Conservation (phyloP, 2,113 vertebrate species). For the Siphamia tubifer region DNA sequence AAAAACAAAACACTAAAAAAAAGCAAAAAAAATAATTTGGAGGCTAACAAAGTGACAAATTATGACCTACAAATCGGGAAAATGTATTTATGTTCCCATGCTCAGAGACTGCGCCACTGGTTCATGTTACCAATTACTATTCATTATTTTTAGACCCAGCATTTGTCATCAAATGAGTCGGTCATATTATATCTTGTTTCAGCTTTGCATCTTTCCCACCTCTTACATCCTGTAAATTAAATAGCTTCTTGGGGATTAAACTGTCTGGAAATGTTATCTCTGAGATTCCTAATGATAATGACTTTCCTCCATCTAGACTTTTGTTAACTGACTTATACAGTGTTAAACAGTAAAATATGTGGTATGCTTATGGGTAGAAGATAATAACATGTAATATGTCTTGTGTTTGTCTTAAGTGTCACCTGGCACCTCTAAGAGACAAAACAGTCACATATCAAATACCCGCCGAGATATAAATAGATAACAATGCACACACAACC, state of each 20-base stretch:
- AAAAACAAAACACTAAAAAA: too few species aligned
- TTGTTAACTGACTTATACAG: too few species aligned
- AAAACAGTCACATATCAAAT: constrained; percentile 50
- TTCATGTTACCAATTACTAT: background rate
- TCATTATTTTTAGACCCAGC: background rate
- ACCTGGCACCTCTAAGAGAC: constrained; percentile 22
- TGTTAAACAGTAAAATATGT: too few species aligned
- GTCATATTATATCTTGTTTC: background rate
- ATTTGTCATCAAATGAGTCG: background rate
- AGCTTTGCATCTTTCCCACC: background rate
- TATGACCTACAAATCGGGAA: background rate
- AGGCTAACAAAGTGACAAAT: too few species aligned
- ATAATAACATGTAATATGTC: background rate
- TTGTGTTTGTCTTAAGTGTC: constrained; percentile 13
- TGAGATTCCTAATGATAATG: too few species aligned
- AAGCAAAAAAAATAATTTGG: too few species aligned
- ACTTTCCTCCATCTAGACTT: too few species aligned
- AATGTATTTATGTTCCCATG: background rate
- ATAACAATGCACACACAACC: constrained; percentile 73
- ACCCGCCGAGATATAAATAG: constrained; percentile 74
- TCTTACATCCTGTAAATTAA: too few species aligned
- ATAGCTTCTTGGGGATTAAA: too few species aligned
- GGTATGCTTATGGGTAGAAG: too few species aligned
- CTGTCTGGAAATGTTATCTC: too few species aligned
- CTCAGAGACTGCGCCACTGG: background rate